phyloP scores from a whole-genome alignment of 2,888 invertebrate genomes.

The Ceriagrion tenellum region DNA sequence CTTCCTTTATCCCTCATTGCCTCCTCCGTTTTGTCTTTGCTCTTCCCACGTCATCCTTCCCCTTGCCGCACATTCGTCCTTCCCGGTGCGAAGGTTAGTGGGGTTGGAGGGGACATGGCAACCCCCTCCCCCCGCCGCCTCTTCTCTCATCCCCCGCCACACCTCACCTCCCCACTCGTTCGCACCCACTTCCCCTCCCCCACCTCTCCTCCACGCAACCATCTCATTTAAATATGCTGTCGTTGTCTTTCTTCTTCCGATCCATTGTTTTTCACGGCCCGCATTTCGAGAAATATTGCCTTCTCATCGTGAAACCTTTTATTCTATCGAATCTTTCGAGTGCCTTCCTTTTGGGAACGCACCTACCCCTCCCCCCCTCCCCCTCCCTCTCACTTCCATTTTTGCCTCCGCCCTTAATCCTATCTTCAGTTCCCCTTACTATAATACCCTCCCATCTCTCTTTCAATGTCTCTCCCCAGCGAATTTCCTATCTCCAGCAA shows the following conservation, averaged over 20 bases:
- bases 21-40: no score
- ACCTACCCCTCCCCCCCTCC: background rate
- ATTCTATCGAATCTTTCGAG: constrained; percentile 45
- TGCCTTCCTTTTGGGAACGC: constrained; percentile 12
- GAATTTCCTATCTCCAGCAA: background rate
- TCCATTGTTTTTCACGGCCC: constrained; percentile 60
- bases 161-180: background rate
- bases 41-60: background rate
- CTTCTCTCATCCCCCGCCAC: background rate
- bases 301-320: constrained; percentile 37
- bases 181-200: background rate
- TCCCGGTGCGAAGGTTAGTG: background rate
- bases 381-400: background rate
- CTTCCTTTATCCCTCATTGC: no score
- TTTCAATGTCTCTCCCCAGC: background rate
- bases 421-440: no score
- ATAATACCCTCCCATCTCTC: no score
- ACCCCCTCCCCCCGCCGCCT: no score
- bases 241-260: constrained; percentile 42
- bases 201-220: constrained; percentile 14
- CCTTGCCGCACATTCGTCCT: background rate
- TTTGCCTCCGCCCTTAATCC: background rate
- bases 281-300: constrained; percentile 59
- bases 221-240: constrained; percentile 65
- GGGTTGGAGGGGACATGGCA: no score